Evolutionary conservation across 2,797 vertebrate species (phyloP).

Genomic region (Gorsachius magnificus): DNA sequence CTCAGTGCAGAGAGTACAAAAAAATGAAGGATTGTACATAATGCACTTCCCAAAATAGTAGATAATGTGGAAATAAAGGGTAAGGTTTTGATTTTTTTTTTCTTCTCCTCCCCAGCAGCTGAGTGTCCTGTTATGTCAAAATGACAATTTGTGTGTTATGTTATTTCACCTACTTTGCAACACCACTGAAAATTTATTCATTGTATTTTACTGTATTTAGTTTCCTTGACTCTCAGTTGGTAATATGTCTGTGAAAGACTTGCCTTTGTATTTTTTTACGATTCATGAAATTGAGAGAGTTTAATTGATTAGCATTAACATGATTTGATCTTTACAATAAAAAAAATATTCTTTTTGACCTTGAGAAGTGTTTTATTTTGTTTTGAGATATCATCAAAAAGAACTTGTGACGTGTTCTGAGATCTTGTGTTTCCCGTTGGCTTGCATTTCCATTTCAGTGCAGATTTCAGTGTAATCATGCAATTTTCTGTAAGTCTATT

Average conservation of each 20-base stretch:
- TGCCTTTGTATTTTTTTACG: background rate
- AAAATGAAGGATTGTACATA: background rate
- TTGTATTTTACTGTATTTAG: background rate
- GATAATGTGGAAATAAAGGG: background rate
- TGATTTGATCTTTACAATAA: background rate
- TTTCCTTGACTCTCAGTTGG: background rate
- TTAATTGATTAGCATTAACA: background rate
- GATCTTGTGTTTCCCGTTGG: background rate
- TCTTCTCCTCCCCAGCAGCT: background rate
- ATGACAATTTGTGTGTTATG: background rate
- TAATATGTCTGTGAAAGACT: background rate
- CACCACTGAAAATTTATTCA: background rate
- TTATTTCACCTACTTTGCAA: background rate
- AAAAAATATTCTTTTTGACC: background rate
- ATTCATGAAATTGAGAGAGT: background rate
- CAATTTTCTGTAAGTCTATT: background rate
- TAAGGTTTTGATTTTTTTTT: background rate
- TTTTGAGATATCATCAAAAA: background rate
- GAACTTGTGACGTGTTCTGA: background rate
- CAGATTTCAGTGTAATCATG: background rate
- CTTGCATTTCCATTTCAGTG: background rate
- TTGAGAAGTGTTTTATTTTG: background rate
- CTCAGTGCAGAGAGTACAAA: background rate
- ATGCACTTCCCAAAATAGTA: background rate
- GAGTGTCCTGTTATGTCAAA: background rate